phyloP scores from a whole-genome alignment of 2,113 vertebrate genomes.

The Sprattus sprattus region DNA sequence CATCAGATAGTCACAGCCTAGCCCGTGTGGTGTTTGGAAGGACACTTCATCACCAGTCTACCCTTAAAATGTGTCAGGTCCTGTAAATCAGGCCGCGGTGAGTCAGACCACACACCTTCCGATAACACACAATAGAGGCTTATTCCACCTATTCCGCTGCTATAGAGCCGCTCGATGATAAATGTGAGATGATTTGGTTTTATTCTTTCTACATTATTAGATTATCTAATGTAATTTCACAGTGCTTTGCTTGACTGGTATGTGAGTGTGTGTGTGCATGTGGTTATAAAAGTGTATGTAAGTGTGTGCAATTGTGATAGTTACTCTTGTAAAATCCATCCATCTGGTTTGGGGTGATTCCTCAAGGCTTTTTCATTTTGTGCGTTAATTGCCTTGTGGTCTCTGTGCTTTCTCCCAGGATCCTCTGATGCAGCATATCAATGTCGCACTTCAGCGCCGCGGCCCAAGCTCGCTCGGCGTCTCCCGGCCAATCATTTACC shows the following conservation, averaged over 20 bases:
- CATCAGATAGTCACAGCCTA: neutral
- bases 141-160: neutral
- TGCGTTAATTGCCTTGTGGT: conserved; percentile 13
- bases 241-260: neutral
- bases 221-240: conserved; percentile 18
- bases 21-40: neutral
- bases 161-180: neutral
- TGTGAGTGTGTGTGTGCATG: neutral
- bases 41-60: neutral
- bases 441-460: neutral
- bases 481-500: neutral
- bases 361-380: conserved; percentile 23
- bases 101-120: neutral
- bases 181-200: neutral
- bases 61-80: neutral
- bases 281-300: neutral
- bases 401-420: conserved; percentile 8
- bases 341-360: neutral
- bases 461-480: neutral
- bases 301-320: neutral
- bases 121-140: neutral
- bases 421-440: conserved; percentile 25
- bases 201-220: conserved; percentile 12
- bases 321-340: neutral
- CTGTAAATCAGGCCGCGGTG: neutral